phyloP scores from a whole-genome alignment of 2,888 invertebrate species.

The Zhengitettix transpicula region DNA sequence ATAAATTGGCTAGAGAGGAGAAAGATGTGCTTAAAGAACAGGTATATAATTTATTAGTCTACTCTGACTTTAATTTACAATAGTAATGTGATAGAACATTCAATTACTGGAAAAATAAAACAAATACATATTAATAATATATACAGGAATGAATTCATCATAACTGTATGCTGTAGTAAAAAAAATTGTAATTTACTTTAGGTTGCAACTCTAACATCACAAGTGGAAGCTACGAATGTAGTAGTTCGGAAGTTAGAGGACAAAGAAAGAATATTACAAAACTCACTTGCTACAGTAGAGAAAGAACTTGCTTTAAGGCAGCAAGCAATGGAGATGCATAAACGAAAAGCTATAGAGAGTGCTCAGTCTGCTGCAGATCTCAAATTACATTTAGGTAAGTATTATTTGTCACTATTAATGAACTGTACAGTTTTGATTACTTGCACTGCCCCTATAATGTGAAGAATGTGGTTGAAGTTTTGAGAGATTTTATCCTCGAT shows the following conservation, averaged over 20 bases:
- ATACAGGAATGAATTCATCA: too few relatives aligned
- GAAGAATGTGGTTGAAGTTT: too few relatives aligned
- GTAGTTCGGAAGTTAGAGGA: slow-evolving; percentile 90
- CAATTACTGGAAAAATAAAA: too few relatives aligned
- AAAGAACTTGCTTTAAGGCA: slow-evolving; percentile 85
- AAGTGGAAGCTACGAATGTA: slow-evolving; percentile 87
- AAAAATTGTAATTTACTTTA: slow-evolving; percentile 18
- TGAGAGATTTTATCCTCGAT: too few relatives aligned
- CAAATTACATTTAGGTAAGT: slow-evolving; percentile 72
- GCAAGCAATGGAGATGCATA: slow-evolving; percentile 96
- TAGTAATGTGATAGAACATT: too few relatives aligned
- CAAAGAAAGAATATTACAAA: slow-evolving; percentile 84
- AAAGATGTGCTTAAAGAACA: slow-evolving; percentile 86
- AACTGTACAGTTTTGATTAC: too few relatives aligned
- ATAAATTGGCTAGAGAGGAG: slow-evolving; percentile 85
- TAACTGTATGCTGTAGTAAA: neutral
- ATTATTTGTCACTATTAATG: neutral
- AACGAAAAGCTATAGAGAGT: slow-evolving; percentile 91
- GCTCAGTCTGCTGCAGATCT: slow-evolving; percentile 95
- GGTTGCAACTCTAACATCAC: slow-evolving; percentile 62
- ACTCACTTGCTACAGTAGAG: slow-evolving; percentile 80
- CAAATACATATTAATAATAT: too few relatives aligned
- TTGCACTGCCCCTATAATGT: too few relatives aligned
- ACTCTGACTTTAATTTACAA: too few relatives aligned
- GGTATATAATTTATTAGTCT: slow-evolving; percentile 26